phyloP scores from a whole-genome alignment of 1,140 invertebrate genomes.

The Choristoneura fumiferana region DNA sequence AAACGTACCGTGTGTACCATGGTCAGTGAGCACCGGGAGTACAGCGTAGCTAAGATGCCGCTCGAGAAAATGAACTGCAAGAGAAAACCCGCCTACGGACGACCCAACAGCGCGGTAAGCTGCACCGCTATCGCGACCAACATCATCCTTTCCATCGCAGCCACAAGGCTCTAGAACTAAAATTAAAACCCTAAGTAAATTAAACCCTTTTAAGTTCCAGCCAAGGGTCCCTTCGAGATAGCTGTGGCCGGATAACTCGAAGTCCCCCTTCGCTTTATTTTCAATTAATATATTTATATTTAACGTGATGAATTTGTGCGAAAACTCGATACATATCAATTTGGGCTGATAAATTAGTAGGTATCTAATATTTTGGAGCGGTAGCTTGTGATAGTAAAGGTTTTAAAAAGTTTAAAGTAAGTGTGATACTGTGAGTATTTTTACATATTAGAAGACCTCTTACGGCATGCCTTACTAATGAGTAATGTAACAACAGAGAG shows the following conservation, averaged over 20 bases:
- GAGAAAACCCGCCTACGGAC: conserved; percentile 77
- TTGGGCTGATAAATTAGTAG: conserved; percentile 59
- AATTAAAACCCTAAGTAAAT: conserved; percentile 29
- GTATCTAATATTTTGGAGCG: conserved; percentile 60
- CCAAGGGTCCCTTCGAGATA: conserved; percentile 53
- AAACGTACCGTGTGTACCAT: conserved; percentile 89
- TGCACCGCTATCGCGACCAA: conserved; percentile 36
- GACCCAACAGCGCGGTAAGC: conserved; percentile 40
- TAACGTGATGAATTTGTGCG: conserved; percentile 68
- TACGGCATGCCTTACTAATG: conserved; percentile 65
- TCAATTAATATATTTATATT: conserved; percentile 36
- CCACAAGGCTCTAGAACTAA: conserved; percentile 52
- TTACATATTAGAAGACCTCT: conserved; percentile 53
- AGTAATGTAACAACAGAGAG: conserved; percentile 45
- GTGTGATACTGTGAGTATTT: conserved; percentile 59
- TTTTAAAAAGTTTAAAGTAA: conserved; percentile 46
- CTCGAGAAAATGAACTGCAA: conserved; percentile 89
- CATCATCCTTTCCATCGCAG: conserved; percentile 36
- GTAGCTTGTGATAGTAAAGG: conserved; percentile 58
- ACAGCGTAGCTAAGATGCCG: conserved; percentile 88
- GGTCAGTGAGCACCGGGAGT: conserved; percentile 87
- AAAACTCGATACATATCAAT: conserved; percentile 76
- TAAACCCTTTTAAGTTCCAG: conserved; percentile 44
- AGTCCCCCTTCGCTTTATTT: conserved; percentile 37
- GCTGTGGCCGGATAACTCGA: conserved; percentile 72